phyloP scores from a whole-genome alignment of 1,140 invertebrate genomes.

The Drosophila asahinai region DNA sequence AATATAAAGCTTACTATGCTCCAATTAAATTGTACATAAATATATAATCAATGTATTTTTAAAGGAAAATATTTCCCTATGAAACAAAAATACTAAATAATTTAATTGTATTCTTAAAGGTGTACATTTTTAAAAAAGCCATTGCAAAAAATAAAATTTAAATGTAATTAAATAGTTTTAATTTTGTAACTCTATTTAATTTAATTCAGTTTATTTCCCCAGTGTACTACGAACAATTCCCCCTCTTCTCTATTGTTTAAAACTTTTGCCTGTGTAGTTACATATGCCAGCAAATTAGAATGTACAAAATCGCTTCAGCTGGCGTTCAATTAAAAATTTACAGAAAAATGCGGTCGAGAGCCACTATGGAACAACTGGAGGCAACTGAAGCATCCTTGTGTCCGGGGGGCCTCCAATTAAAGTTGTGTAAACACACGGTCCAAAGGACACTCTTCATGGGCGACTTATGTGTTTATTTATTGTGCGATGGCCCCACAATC shows the following conservation, averaged over 20 bases:
- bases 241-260: not conserved
- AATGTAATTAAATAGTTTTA: not conserved
- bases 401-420: constrained; percentile 32
- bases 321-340: constrained; percentile 61
- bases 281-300: constrained; percentile 38
- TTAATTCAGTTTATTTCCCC: not conserved
- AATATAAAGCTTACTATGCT: too few species aligned
- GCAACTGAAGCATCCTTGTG: constrained; percentile 10
- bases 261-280: constrained; percentile 4
- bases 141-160: not conserved
- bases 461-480: constrained; percentile 40
- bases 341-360: constrained; percentile 23
- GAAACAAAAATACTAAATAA: too few species aligned
- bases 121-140: too few species aligned
- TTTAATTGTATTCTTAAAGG: too few species aligned
- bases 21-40: too few species aligned
- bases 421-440: constrained; percentile 34
- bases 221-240: not conserved
- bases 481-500: constrained; percentile 20
- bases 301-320: constrained; percentile 17
- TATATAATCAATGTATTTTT: too few species aligned
- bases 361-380: not conserved
- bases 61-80: too few species aligned
- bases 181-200: not conserved
- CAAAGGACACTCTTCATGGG: constrained; percentile 28